phyloP scores from a whole-genome alignment of 2,888 invertebrate genomes.

The Artemia sinica region DNA sequence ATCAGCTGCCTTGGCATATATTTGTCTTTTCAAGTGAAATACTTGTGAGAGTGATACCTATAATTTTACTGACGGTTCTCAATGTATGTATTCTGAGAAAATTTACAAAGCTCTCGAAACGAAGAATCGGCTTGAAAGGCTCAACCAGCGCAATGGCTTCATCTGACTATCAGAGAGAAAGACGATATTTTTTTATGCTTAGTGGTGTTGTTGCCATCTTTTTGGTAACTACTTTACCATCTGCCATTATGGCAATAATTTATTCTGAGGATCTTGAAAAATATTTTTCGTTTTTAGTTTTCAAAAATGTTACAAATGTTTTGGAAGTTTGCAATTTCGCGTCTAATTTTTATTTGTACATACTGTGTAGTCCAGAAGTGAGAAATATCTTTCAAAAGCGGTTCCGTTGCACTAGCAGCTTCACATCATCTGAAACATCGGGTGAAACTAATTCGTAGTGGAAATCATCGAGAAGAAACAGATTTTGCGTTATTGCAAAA shows the following conservation, averaged over 20 bases:
- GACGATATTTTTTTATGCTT: conserved; percentile 34
- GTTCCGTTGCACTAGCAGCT: too few relatives aligned
- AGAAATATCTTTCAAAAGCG: conserved; percentile 27
- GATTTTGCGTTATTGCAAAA: too few relatives aligned
- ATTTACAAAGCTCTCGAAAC: conserved; percentile 33
- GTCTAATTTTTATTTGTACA: conserved; percentile 37
- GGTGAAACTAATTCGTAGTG: too few relatives aligned
- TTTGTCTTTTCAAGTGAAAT: conserved; percentile 33
- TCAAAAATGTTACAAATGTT: conserved; percentile 35
- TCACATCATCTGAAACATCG: too few relatives aligned
- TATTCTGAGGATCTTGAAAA: conserved; percentile 31
- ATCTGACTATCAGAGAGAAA: conserved; percentile 32
- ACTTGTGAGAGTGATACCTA: conserved; percentile 35
- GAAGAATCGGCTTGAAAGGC: conserved; percentile 30
- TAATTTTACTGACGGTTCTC: conserved; percentile 34
- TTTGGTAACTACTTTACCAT: conserved; percentile 36
- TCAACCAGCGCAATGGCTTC: conserved; percentile 21
- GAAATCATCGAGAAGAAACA: too few relatives aligned
- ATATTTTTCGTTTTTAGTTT: conserved; percentile 31
- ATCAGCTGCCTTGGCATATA: conserved; percentile 29
- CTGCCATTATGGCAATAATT: conserved; percentile 34
- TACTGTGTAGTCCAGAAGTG: conserved; percentile 33
- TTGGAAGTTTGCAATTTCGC: conserved; percentile 37
- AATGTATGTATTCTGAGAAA: conserved; percentile 35
- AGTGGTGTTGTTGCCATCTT: conserved; percentile 36